Evolutionary conservation across 2,797 vertebrate genomes (phyloP), one percentile per base, ranked within the genome.

Genomic region (Potorous gilbertii): DNA sequence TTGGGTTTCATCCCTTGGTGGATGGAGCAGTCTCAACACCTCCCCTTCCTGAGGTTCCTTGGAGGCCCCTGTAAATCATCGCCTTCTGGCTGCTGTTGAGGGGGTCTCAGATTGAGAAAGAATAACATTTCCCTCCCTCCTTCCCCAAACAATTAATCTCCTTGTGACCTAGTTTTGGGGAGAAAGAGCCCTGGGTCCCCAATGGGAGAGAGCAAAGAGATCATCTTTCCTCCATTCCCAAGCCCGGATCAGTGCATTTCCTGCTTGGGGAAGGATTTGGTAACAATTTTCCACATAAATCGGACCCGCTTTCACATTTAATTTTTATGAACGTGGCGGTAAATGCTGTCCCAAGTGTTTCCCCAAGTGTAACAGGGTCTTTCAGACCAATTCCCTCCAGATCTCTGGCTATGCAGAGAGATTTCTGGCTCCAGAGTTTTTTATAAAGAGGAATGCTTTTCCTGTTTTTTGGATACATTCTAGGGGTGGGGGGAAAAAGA

Each of bases 61-160:
- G 29, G 74, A 34, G 52, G 27, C 18, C 54, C 52, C 55, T 54
- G 40, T 91, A 96, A 96, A 95, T 92, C 29, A 91, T 1, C 28
- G 46, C 31, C n/a, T 55, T 91, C 92, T 55, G 87, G 54, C 9
- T 31, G 54, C 57, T 56, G 12, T 40, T 55, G 50, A 94, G 55
- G 4, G 55, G 3, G 91, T 94, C 95, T 40, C 55, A 54, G 24
- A n/a, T 29, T 56, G 90, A 56, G 89, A 59, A 93, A 98, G 93
- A 90, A 95, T 96, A 93, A 54, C 87, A 95, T 56, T 96, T 95
- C 40, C 55, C n/a, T 96, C 62, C 66, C 27, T 94, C 40, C 29
- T 96, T 90, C 54, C 31, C 56, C 92, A 94, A 91, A 91, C 56
- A 91, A 59, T 93, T 91, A 56, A 74, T 90, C 96, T 95, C 90